phyloP scores from a whole-genome alignment of 2,113 vertebrate genomes.

The Aegithalos caudatus region DNA sequence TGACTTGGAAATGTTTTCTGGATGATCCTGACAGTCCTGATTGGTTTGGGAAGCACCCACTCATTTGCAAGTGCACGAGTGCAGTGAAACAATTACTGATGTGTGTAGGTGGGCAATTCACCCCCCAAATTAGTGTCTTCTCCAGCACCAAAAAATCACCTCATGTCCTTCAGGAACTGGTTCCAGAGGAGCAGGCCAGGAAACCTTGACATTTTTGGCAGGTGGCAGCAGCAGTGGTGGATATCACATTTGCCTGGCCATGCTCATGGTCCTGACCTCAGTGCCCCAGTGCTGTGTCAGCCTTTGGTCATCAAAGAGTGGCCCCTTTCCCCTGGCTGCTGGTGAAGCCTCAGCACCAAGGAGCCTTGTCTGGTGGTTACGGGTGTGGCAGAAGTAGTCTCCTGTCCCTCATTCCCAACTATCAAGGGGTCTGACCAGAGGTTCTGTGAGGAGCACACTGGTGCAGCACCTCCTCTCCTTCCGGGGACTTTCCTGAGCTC shows the following conservation, averaged over 20 bases:
- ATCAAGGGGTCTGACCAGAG: background rate
- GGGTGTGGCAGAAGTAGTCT: background rate
- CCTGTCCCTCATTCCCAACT: background rate
- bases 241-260: background rate
- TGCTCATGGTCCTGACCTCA: background rate
- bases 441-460: accelerated
- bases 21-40: background rate
- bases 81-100: background rate
- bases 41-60: background rate
- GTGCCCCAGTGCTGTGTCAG: background rate
- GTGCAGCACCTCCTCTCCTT: background rate
- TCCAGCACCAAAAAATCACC: background rate
- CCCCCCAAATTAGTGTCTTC: background rate
- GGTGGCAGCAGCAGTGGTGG: background rate
- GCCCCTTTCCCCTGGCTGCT: background rate
- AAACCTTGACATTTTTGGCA: background rate
- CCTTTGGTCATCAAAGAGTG: background rate
- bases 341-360: background rate
- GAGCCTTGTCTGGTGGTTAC: background rate
- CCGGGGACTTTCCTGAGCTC: background rate
- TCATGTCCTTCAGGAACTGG: background rate
- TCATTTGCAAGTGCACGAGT: background rate
- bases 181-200: background rate
- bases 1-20: background rate
- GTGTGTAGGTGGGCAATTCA: too few species aligned